phyloP scores from a whole-genome alignment of 2,888 invertebrate species.

The Parelbella ahira region DNA sequence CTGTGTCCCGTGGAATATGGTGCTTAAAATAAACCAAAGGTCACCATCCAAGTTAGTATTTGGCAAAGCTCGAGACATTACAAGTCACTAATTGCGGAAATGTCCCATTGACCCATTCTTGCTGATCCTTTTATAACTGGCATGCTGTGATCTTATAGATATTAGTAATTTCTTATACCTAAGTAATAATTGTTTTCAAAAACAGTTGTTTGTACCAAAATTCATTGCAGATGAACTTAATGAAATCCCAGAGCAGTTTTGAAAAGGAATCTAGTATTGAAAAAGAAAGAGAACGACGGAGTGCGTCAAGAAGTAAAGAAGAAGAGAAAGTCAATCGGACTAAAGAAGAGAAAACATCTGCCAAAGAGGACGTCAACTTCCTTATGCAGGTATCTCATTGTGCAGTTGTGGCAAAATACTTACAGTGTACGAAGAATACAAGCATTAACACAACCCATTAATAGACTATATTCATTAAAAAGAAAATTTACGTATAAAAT shows the following conservation, averaged over 20 bases:
- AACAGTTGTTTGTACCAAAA: background rate
- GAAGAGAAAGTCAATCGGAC: slow-evolving; percentile 50
- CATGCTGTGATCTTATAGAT: background rate
- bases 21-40: slow-evolving; percentile 72
- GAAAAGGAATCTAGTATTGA: slow-evolving; percentile 76
- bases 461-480: too few species aligned
- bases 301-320: slow-evolving; percentile 69
- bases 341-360: slow-evolving; percentile 35
- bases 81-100: slow-evolving; percentile 63
- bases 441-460: too few species aligned
- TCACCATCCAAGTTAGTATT: slow-evolving; percentile 57
- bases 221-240: slow-evolving; percentile 69
- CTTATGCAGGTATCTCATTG: slow-evolving; percentile 79
- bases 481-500: too few species aligned
- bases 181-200: background rate
- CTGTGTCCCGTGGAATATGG: slow-evolving; percentile 45
- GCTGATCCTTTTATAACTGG: background rate
- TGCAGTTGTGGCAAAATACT: too few species aligned
- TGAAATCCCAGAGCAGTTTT: slow-evolving; percentile 77
- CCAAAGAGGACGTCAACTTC: slow-evolving; percentile 73
- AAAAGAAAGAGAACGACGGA: slow-evolving; percentile 69
- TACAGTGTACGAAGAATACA: too few species aligned
- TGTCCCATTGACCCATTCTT: slow-evolving; percentile 40
- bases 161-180: background rate
- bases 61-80: slow-evolving; percentile 53